A percentile compares a stretch with the other conserved stretches of the same genome.
These are phyloP conservation scores for Gymnocheta viridis DNA, from an alignment of 2,888 invertebrate genomes.

Conservation along the genomic window DNA sequence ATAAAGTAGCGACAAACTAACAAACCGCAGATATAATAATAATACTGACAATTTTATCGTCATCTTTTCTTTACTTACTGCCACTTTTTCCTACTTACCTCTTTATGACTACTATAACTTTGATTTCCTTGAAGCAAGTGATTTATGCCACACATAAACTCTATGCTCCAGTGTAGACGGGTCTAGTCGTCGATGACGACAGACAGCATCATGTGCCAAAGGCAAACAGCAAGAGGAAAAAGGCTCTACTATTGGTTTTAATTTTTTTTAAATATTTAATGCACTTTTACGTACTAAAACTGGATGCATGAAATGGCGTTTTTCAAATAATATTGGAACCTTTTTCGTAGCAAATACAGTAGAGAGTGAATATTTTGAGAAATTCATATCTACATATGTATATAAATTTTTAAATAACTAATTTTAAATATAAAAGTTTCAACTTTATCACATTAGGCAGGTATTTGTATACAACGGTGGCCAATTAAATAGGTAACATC, in stretches of 20 bases:
- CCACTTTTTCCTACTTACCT: constrained; percentile 56
- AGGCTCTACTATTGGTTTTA: constrained; percentile 33
- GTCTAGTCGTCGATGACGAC: constrained; percentile 28
- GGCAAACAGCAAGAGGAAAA: not conserved
- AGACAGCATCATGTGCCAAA: constrained; percentile 27
- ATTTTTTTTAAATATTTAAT: not conserved
- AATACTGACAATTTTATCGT: constrained; percentile 56
- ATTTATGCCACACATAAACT: constrained; percentile 62
- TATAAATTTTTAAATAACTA: no score
- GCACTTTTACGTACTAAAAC: constrained; percentile 5
- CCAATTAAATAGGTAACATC: no score
- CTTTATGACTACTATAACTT: constrained; percentile 46
- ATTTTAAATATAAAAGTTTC: no score
- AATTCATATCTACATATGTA: no score
- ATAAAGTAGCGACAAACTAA: constrained; percentile 17
- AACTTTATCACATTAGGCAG: no score
- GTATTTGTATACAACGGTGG: no score
- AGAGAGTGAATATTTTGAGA: not conserved
- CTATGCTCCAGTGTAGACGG: not conserved
- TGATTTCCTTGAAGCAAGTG: constrained; percentile 69
- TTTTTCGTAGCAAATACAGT: constrained; percentile 18
- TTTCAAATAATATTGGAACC: not conserved
- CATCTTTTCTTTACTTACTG: constrained; percentile 41
- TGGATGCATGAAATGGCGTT: not conserved
- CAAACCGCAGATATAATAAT: constrained; percentile 52